Conservation (phyloP, 2,797 vertebrate genomes). For the Siniperca obscura region DNA sequence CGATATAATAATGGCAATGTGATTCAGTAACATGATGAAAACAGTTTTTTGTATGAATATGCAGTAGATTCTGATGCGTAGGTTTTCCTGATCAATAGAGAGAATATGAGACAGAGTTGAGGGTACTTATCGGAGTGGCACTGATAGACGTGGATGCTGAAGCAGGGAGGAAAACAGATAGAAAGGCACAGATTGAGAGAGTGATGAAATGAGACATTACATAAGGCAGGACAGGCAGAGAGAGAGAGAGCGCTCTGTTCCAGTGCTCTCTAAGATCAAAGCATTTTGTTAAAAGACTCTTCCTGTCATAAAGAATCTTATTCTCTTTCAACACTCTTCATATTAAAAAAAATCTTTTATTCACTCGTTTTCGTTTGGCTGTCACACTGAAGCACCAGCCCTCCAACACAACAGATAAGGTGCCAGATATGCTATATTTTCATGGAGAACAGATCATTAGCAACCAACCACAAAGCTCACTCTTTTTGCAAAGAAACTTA, state of each 20-base stretch:
- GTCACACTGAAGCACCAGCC: slow-evolving; percentile 26
- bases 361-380: slow-evolving; percentile 35
- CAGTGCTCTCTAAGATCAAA: slow-evolving; percentile 60
- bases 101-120: slow-evolving; percentile 5
- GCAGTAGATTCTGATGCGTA: neutral
- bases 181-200: slow-evolving; percentile 37
- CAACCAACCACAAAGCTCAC: slow-evolving; percentile 2
- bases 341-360: slow-evolving; percentile 37
- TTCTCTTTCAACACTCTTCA: slow-evolving; percentile 54
- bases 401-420: slow-evolving; percentile 38
- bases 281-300: slow-evolving; percentile 63
- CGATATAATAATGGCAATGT: neutral
- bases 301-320: slow-evolving; percentile 54
- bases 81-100: slow-evolving; percentile 16
- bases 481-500: slow-evolving; percentile 12
- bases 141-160: slow-evolving; percentile 39
- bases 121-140: slow-evolving; percentile 11
- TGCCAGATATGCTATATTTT: slow-evolving; percentile 18
- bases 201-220: slow-evolving; percentile 54
- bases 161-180: slow-evolving; percentile 39
- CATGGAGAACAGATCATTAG: slow-evolving; percentile 15
- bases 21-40: neutral
- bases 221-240: slow-evolving; percentile 36
- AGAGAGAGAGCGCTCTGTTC: slow-evolving; percentile 26
- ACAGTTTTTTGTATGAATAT: neutral